Evolutionary conservation across 1,140 invertebrate genomes (phyloP).

Genomic region (Drosophila malerkotliana): DNA sequence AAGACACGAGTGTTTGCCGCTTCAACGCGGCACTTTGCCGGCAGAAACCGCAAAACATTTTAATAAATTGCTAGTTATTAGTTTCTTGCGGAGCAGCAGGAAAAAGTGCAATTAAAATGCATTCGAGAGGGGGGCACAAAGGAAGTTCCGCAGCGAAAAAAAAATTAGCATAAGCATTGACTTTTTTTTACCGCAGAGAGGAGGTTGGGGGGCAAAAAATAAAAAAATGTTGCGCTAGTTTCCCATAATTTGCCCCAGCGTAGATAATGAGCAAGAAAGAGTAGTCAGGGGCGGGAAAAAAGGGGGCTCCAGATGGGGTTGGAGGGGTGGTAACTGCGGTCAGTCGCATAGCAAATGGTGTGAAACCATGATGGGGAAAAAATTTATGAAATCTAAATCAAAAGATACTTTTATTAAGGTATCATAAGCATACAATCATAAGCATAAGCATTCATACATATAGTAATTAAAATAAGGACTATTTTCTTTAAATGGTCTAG

Average conservation of each 20-base stretch:
- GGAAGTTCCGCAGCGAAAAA: constrained; percentile 62
- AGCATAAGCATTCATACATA: too few relatives aligned
- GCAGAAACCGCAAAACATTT: constrained; percentile 70
- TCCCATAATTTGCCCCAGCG: constrained; percentile 72
- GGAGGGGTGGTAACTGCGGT: constrained; percentile 48
- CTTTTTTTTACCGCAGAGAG: constrained; percentile 33
- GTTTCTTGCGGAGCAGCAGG: constrained; percentile 63
- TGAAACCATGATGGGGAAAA: constrained; percentile 49
- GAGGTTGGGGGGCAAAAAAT: constrained; percentile 27
- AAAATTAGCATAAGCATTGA: constrained; percentile 78
- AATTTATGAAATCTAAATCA: not conserved
- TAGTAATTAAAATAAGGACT: too few relatives aligned
- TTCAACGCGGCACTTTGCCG: constrained; percentile 21
- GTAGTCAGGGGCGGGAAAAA: constrained; percentile 4
- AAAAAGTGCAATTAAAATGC: constrained; percentile 81
- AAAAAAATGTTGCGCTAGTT: constrained; percentile 63
- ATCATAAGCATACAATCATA: not conserved
- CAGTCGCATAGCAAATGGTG: constrained; percentile 76
- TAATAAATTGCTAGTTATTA: constrained; percentile 81
- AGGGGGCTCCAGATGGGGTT: not conserved
- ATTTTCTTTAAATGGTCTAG: too few relatives aligned
- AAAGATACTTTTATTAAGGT: not conserved
- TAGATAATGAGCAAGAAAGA: constrained; percentile 67
- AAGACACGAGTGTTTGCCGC: constrained; percentile 20
- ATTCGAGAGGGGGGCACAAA: constrained; percentile 41